Base-by-base conservation (phyloP, 1,140 invertebrate genomes). In the Dinothrombium tinctorium region DNA sequence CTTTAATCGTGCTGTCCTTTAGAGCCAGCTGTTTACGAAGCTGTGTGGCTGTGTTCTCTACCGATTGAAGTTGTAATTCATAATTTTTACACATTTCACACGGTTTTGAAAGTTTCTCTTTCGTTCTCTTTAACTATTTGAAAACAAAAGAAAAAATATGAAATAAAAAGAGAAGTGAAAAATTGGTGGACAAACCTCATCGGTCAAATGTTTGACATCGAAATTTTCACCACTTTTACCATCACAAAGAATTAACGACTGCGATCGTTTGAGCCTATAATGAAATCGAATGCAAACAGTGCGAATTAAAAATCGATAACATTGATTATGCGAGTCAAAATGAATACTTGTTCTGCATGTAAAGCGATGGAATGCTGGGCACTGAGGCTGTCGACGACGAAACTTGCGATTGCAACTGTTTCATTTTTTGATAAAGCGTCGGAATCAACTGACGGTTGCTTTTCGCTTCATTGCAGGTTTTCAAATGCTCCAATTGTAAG, bases 31-130 rank as follows among this genome's bases (percentile, higher is more conserved):
- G 56, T 35, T 60, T 53, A 40, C 61, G 52, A 11, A 61, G 47
- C 11, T 57, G 56, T 37, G 56, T 55, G 22, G 59, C 51, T n/a
- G 56, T 50, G 37, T 59, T 56, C 48, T 68, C 65, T 4, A 61
- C 53, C 31, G 54, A 51, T 44, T 66, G 62, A 29, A 68, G 50
- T 49, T 65, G 62, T 6, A 59, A 49, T 51, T 68, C 64, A 46
- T 66, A 67, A 47, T 66, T 65, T 33, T 52, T 54, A 48, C 66
- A 68, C 58, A 66, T 65, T 47, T 63, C 60, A 54, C 66, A 68
- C 47, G 17, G 22, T 21, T 36, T 36, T 4, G 12, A 22, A 4
- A 36, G 17, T 22, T 8, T 36, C 23, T 36, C 33, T 17, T 36
- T 36, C 7, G 33, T 21, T 36, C 33, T 36, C 5, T 36, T 12